Evolutionary conservation across 2,888 invertebrate genomes (phyloP), one percentile per base, ranked within the genome.

Genomic region (Acrocera orbiculus): DNA sequence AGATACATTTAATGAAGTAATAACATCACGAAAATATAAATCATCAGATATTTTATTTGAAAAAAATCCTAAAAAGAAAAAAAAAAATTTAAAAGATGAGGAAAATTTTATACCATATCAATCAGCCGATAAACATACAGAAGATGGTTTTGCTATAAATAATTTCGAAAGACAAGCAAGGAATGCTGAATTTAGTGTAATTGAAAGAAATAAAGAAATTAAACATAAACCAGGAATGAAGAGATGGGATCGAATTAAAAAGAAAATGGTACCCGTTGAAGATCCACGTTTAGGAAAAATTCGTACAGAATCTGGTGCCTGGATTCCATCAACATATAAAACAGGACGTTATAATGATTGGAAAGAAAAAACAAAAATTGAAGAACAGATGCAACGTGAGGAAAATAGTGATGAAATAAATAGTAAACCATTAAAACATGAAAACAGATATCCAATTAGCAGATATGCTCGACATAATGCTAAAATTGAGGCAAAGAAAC

Each of bases 241-340:
- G 51, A 76, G 74, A 52, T 93, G 96, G 96, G 95, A 96, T 64
- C 70, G 90, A 30, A 89, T 90, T 54, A 78, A 83, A 59, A 96
- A 95, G 70, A 93, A 87, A 64, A 92, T 89, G 77, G 77, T 96
- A 20, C 68, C 73, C 16, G 67, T 55, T 4, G 51, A 56, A 38
- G 56, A 53, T 50, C 54, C 53, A 4, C 72, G 73, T 44, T 59
- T 62, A 15, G 78, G 77, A 34, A 86, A 81, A 62, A 92, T 98
- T 43, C 77, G 79, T 47, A 95, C 95, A 0, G 98, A 98, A 63
- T 90, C 90, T 39, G 98, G 95, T 13, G 76, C 72, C 0, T 86
- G 87, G 74, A 89, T 98, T 46, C 80, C 93, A 1, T 87, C 93
- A 2, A 78, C 85, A 0, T 96, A 85, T 63, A 93, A 93, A 62